Evolutionary conservation across 2,888 invertebrate species (phyloP).

Genomic region (Agrochola lota): DNA sequence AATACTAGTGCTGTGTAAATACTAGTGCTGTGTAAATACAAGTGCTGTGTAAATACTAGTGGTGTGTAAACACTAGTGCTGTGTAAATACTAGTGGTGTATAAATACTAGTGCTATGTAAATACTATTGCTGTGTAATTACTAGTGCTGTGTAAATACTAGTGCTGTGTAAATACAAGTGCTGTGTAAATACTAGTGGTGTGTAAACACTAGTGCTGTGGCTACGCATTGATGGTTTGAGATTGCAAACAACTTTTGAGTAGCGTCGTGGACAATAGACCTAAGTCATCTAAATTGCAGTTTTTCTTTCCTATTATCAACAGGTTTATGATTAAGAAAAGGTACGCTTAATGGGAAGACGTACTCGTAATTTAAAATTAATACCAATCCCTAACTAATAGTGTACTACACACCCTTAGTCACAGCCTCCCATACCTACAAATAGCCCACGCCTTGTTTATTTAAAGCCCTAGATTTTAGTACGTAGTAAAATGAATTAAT

Average conservation of each 20-base stretch:
- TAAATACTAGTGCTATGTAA: too few relatives aligned
- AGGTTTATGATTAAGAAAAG: neutral
- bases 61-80: too few relatives aligned
- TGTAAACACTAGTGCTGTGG: too few relatives aligned
- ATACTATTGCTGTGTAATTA: too few relatives aligned
- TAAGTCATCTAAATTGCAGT: neutral
- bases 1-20: too few relatives aligned
- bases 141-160: too few relatives aligned
- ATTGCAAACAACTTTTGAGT: neutral
- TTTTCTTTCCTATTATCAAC: neutral
- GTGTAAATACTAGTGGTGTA: too few relatives aligned
- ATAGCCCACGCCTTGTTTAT: constrained; percentile 16
- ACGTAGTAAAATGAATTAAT: constrained; percentile 62
- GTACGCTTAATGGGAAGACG: neutral
- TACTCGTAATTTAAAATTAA: neutral
- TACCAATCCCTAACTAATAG: neutral
- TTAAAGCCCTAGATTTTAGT: constrained; percentile 36
- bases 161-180: too few relatives aligned
- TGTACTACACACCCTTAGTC: neutral
- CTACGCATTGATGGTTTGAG: neutral
- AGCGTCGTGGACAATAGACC: neutral
- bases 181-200: too few relatives aligned
- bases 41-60: too few relatives aligned
- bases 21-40: too few relatives aligned
- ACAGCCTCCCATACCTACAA: neutral